Conservation (phyloP, 2,113 vertebrate species). For the Odobenus rosmarus region DNA sequence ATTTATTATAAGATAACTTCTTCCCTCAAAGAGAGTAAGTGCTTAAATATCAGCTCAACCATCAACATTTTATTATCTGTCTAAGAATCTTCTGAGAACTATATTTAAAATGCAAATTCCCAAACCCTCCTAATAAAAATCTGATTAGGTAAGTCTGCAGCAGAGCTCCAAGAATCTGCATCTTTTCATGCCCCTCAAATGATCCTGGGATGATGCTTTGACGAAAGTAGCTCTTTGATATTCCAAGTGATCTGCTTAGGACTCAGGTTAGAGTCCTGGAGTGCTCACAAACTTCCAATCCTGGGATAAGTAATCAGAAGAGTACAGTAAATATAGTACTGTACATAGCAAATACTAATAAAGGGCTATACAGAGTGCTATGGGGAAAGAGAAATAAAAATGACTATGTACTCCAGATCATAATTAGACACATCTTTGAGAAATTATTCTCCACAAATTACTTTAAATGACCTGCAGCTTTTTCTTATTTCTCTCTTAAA, state of each 20-base stretch:
- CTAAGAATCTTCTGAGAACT: background rate
- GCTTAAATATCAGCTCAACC: background rate
- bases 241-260: background rate
- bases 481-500: background rate
- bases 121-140: background rate
- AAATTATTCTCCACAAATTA: background rate
- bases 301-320: background rate
- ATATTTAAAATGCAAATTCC: background rate
- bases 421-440: background rate
- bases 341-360: background rate
- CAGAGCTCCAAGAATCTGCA: background rate
- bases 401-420: background rate
- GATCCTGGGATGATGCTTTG: background rate
- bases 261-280: background rate
- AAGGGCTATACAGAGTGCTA: background rate
- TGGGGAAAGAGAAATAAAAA: background rate
- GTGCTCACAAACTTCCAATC: background rate
- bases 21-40: background rate
- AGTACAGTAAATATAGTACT: background rate
- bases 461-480: background rate
- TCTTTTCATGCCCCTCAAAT: background rate
- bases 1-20: background rate
- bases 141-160: background rate
- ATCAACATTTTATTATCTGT: background rate
- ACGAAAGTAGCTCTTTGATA: background rate